These are phyloP conservation scores for Atta colombica DNA, from an alignment of 1,140 invertebrate genomes.

Conservation along the genomic window DNA sequence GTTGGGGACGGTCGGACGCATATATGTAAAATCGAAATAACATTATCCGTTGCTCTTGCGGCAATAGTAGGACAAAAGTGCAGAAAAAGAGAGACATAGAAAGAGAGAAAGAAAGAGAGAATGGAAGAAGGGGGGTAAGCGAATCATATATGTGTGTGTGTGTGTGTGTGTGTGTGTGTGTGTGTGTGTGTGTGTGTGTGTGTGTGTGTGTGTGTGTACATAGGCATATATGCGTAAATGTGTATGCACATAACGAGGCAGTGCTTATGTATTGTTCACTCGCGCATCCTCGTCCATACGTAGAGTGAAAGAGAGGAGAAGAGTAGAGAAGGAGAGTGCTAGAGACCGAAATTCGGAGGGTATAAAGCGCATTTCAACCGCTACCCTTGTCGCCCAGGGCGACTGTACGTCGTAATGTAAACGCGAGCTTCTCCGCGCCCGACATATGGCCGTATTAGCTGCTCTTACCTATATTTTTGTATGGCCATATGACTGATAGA, in stretches of 20 bases:
- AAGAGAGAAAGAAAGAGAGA: constrained; percentile 29
- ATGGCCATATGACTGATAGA: constrained; percentile 68
- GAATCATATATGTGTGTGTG: background rate
- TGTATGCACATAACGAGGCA: constrained; percentile 26
- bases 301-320: constrained; percentile 37
- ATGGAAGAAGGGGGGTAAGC: constrained; percentile 8
- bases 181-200: background rate
- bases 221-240: background rate
- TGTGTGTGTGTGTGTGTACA: background rate
- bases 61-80: constrained; percentile 59
- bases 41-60: constrained; percentile 80
- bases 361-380: constrained; percentile 76
- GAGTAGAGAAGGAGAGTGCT: constrained; percentile 49
- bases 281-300: constrained; percentile 10
- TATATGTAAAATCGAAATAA: constrained; percentile 82
- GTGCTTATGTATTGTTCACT: constrained; percentile 19
- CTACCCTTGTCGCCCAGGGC: constrained; percentile 77
- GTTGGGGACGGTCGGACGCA: constrained; percentile 59
- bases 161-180: background rate
- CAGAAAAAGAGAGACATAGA: constrained; percentile 42
- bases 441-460: constrained; percentile 81
- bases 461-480: constrained; percentile 72
- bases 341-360: constrained; percentile 74
- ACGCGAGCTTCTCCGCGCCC: constrained; percentile 72
- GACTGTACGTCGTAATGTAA: constrained; percentile 72